A percentile compares a stretch with the other conserved stretches of the same genome.
These are phyloP conservation scores for Sesia bembeciformis DNA, from an alignment of 2,888 invertebrate genomes.

Conservation along the genomic window DNA sequence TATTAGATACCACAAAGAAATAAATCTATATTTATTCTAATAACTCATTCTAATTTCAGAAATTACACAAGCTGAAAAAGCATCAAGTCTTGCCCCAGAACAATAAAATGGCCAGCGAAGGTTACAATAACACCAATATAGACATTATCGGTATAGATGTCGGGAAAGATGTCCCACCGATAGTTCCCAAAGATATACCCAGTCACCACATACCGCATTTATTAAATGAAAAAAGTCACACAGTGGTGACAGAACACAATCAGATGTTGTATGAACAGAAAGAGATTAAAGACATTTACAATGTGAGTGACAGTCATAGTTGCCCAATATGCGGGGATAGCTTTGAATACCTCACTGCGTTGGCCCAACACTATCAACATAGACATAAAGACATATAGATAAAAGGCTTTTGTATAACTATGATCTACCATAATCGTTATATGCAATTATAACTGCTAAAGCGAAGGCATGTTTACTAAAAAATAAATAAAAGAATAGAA, in stretches of 20 bases:
- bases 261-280: constrained; percentile 23
- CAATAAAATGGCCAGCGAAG: constrained; percentile 30
- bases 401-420: too few relatives aligned
- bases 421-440: too few relatives aligned
- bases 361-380: too few relatives aligned
- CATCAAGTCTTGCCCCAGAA: constrained; percentile 31
- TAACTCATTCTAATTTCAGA: constrained; percentile 34
- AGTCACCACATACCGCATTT: constrained; percentile 36
- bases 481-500: too few relatives aligned
- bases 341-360: constrained; percentile 37
- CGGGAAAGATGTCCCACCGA: constrained; percentile 35
- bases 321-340: constrained; percentile 48
- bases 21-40: neutral
- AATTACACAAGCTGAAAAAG: constrained; percentile 52
- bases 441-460: too few relatives aligned
- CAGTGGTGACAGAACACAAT: constrained; percentile 10
- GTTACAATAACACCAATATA: constrained; percentile 37
- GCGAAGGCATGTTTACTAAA: too few relatives aligned
- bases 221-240: constrained; percentile 25
- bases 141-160: constrained; percentile 56
- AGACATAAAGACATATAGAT: too few relatives aligned
- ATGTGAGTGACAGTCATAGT: constrained; percentile 24
- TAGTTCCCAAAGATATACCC: constrained; percentile 22
- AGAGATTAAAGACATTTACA: constrained; percentile 28
- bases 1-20: neutral